Conservation (phyloP, 2,113 vertebrate species). For the Silurus meridionalis region DNA sequence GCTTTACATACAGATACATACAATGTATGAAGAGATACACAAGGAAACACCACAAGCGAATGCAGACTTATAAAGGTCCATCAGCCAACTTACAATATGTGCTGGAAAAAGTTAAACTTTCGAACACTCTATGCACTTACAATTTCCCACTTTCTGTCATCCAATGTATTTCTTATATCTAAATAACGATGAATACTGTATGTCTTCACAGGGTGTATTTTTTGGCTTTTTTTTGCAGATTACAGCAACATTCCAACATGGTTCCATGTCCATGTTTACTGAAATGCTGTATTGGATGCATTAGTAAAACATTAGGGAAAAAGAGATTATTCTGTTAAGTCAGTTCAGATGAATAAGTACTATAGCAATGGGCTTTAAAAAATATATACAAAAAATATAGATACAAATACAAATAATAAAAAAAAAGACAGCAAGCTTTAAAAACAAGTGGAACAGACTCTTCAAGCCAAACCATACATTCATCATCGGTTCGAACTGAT, state of each 20-base stretch:
- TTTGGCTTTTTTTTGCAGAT: conserved; percentile 14
- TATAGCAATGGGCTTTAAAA: neutral
- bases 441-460: conserved; percentile 49
- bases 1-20: conserved; percentile 43
- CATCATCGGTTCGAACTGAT: conserved; percentile 76
- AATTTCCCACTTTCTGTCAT: neutral
- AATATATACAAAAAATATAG: neutral
- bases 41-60: neutral
- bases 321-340: neutral
- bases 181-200: neutral
- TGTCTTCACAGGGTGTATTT: neutral
- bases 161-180: neutral
- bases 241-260: neutral
- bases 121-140: neutral
- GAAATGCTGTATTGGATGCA: neutral
- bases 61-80: conserved; percentile 9
- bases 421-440: conserved; percentile 36
- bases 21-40: neutral
- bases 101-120: neutral
- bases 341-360: neutral
- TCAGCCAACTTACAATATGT: neutral
- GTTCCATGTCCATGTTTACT: neutral
- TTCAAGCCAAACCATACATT: conserved; percentile 79
- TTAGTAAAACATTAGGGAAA: neutral
- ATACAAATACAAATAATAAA: neutral